A percentile compares a stretch with the other conserved stretches of the same genome.
phyloP scores from a whole-genome alignment of 2,113 vertebrate species.

The Tychaedon coryphoeus region DNA sequence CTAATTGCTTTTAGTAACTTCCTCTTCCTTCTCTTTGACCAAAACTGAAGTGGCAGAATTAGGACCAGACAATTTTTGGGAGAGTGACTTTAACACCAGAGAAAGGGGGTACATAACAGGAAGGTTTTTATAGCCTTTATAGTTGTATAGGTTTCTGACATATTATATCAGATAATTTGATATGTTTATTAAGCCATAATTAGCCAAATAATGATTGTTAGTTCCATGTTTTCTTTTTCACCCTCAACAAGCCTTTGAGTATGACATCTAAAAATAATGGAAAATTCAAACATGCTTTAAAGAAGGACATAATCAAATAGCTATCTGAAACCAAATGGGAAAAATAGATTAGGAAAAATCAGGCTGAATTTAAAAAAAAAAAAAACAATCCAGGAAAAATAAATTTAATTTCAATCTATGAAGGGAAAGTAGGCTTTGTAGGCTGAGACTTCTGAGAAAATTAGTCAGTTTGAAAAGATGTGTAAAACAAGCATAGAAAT shows the following conservation, averaged over 20 bases:
- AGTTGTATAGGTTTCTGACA: neutral
- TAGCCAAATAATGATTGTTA: neutral
- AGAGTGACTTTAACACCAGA: neutral
- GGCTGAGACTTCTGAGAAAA: neutral
- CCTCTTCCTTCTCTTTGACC: neutral
- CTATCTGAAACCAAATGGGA: neutral
- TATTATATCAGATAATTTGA: neutral
- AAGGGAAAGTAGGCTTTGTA: neutral
- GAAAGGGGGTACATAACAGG: neutral
- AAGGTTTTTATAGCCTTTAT: neutral
- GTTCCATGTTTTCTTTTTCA: neutral
- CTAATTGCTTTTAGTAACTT: neutral
- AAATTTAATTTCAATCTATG: neutral
- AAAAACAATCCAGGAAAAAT: neutral
- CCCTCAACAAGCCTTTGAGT: neutral
- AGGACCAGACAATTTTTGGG: neutral
- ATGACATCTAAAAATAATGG: neutral
- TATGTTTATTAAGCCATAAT: neutral
- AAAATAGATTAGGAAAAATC: neutral
- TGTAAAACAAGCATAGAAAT: neutral
- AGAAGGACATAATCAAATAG: neutral
- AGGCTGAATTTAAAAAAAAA: neutral
- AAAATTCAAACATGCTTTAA: neutral
- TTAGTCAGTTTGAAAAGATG: rapidly evolving
- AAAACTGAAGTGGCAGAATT: neutral